A percentile compares a stretch with the other conserved stretches of the same genome.
phyloP scores from a whole-genome alignment of 2,113 vertebrate species.

The Fregetta grallaria region DNA sequence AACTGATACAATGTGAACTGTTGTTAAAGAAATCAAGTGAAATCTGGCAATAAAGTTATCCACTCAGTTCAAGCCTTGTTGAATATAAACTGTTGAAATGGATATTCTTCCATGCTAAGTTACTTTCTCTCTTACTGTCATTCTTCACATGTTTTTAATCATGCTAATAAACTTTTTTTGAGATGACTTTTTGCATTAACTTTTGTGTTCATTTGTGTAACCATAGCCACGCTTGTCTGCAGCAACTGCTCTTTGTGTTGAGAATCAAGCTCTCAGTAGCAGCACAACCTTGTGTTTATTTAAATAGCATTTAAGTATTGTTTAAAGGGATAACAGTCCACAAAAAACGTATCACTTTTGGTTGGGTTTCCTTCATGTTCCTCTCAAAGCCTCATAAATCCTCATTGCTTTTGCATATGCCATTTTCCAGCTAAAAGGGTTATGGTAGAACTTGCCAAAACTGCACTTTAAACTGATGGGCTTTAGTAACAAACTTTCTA shows the following conservation, averaged over 20 bases:
- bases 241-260: not conserved
- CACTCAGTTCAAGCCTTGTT: slow-evolving; percentile 48
- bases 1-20: slow-evolving; percentile 26
- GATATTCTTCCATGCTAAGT: slow-evolving; percentile 71
- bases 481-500: not conserved
- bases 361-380: not conserved
- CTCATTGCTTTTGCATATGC: not conserved
- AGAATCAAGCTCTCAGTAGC: not conserved
- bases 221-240: not conserved
- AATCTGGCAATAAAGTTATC: slow-evolving; percentile 70
- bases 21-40: slow-evolving; percentile 56
- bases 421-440: not conserved
- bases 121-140: slow-evolving; percentile 68
- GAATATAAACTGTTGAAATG: slow-evolving; percentile 66
- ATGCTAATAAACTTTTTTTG: slow-evolving; percentile 84
- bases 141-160: slow-evolving; percentile 80
- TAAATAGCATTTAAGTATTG: not conserved
- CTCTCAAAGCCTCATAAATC: slow-evolving; percentile 1
- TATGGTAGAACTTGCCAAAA: not conserved
- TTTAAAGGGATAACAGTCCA: not conserved
- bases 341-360: not conserved
- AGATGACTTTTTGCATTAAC: slow-evolving; percentile 64
- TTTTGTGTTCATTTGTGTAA: slow-evolving; percentile 58
- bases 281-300: not conserved
- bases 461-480: not conserved